Conservation (phyloP, 1,140 invertebrate species). For the Cydia splendana region DNA sequence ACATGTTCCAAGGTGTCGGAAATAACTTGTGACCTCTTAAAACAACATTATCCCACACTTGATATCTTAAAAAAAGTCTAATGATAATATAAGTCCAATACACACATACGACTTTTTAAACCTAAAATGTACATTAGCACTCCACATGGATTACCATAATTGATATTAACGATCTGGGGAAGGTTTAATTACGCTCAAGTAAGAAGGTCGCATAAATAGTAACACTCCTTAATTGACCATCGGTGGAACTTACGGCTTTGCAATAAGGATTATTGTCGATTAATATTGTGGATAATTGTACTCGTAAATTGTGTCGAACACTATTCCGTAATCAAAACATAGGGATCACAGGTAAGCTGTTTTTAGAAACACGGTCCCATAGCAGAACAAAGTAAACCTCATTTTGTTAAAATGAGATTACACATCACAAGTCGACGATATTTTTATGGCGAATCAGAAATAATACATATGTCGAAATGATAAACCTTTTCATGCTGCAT, state of each 20-base stretch:
- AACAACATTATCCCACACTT: neutral
- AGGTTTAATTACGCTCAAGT: slow-evolving; percentile 52
- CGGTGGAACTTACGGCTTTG: too few relatives aligned
- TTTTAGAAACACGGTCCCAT: too few relatives aligned
- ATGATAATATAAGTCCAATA: neutral
- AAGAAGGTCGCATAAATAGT: slow-evolving; percentile 34
- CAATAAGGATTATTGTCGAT: too few relatives aligned
- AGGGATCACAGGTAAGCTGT: too few relatives aligned
- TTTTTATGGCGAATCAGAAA: too few relatives aligned
- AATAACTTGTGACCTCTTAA: neutral
- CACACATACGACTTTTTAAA: neutral
- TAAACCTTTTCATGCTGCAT: too few relatives aligned
- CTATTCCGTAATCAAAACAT: slow-evolving; percentile 28
- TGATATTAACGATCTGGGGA: slow-evolving; percentile 52
- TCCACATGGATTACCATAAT: slow-evolving; percentile 51
- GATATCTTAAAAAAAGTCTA: neutral
- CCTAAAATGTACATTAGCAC: slow-evolving; percentile 16
- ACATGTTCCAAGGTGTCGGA: too few relatives aligned
- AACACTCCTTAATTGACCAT: too few relatives aligned
- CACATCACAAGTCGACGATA: too few relatives aligned
- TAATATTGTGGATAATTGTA: neutral
- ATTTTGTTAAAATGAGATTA: too few relatives aligned
- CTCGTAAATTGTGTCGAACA: slow-evolving; percentile 46
- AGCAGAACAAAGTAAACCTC: too few relatives aligned
- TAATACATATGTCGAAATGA: too few relatives aligned